phyloP scores from a whole-genome alignment of 2,888 invertebrate species.

The Lycophotia porphyrea region DNA sequence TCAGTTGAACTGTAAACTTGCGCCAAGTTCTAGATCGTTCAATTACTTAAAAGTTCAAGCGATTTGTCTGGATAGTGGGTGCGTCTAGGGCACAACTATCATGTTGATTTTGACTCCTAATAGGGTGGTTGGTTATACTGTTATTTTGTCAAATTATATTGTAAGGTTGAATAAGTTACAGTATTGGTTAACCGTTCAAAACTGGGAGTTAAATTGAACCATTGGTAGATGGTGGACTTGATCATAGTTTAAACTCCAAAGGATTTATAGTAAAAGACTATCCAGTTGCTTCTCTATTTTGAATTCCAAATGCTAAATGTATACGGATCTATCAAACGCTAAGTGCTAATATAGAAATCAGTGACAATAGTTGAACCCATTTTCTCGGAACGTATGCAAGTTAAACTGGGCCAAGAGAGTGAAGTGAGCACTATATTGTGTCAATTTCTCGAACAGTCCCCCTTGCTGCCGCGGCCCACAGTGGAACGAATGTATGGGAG shows the following conservation, averaged over 20 bases:
- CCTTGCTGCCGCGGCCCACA: constrained; percentile 43
- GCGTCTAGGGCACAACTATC: constrained; percentile 15
- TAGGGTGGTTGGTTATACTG: constrained; percentile 9
- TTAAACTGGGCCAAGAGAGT: constrained; percentile 58
- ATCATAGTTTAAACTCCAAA: neutral
- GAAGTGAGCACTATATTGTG: constrained; percentile 57
- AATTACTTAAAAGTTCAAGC: constrained; percentile 50
- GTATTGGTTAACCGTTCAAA: neutral
- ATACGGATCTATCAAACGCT: constrained; percentile 8
- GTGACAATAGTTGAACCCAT: constrained; percentile 21
- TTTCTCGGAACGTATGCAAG: constrained; percentile 43
- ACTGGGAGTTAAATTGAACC: neutral
- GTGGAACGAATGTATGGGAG: too few species aligned
- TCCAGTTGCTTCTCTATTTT: neutral
- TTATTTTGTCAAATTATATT: neutral
- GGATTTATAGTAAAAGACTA: neutral
- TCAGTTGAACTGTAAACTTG: constrained; percentile 6
- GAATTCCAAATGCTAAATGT: neutral
- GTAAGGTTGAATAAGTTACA: neutral
- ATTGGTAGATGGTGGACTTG: neutral
- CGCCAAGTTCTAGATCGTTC: constrained; percentile 12
- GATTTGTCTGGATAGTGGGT: constrained; percentile 23
- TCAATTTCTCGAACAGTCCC: constrained; percentile 53
- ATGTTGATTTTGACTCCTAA: constrained; percentile 8
- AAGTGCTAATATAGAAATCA: constrained; percentile 41